Conservation (phyloP, 2,888 invertebrate genomes). For the Onthophagus sagittarius region DNA sequence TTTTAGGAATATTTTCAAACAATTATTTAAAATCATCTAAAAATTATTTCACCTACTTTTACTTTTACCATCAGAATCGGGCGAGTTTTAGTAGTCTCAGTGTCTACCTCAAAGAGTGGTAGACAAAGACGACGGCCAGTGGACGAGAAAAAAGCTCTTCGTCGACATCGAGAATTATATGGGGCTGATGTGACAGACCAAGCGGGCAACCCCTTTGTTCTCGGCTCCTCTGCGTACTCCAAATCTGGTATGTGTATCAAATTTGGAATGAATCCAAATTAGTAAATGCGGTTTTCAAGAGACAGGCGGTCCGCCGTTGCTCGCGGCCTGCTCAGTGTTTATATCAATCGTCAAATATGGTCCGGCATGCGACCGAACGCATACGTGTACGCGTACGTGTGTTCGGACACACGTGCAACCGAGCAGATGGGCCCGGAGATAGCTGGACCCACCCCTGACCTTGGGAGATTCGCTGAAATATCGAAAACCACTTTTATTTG, state of each 20-base stretch:
- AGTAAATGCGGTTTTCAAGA: slow-evolving; percentile 46
- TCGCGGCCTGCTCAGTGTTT: not conserved
- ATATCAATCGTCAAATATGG: slow-evolving; percentile 48
- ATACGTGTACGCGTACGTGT: slow-evolving; percentile 30
- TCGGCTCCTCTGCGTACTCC: slow-evolving; percentile 39
- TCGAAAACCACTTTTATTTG: not conserved
- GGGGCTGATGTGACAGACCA: not conserved
- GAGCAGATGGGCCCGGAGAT: not conserved
- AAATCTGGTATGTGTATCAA: slow-evolving; percentile 47
- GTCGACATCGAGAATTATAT: not conserved
- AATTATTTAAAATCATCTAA: too few species aligned
- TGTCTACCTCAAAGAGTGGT: not conserved
- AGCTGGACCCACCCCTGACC: slow-evolving; percentile 9
- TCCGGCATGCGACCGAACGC: slow-evolving; percentile 42
- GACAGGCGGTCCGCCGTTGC: slow-evolving; percentile 23
- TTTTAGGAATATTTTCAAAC: too few species aligned
- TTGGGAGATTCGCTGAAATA: not conserved
- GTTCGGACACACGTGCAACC: slow-evolving; percentile 2
- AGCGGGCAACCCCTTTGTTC: slow-evolving; percentile 42
- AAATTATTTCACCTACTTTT: too few species aligned
- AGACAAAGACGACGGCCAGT: not conserved
- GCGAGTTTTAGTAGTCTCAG: not conserved
- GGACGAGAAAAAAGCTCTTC: not conserved
- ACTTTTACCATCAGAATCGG: not conserved
- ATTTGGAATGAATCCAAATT: slow-evolving; percentile 49